phyloP scores from a whole-genome alignment of 1,140 invertebrate genomes.

The Elymnias hypermnestra region DNA sequence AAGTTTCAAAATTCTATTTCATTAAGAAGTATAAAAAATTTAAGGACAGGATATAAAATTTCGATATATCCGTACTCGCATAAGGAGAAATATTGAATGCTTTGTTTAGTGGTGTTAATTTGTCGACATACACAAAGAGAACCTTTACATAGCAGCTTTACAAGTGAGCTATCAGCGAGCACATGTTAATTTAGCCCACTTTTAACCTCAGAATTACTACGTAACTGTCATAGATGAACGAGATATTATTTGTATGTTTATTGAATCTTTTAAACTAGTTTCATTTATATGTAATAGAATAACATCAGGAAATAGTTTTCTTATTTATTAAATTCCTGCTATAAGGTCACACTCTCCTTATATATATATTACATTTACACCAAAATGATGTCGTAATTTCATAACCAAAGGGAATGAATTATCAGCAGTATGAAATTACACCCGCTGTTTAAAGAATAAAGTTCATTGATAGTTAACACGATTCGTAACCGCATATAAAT shows the following conservation, averaged over 20 bases:
- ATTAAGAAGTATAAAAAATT: too few species aligned
- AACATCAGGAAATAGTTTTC: too few species aligned
- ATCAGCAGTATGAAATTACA: too few species aligned
- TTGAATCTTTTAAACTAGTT: not conserved
- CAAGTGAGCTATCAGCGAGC: conserved; percentile 26
- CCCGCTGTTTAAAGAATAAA: too few species aligned
- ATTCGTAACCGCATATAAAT: not conserved
- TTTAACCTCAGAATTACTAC: conserved; percentile 15
- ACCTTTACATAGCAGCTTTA: conserved; percentile 11
- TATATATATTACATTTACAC: too few species aligned
- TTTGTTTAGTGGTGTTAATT: conserved; percentile 28
- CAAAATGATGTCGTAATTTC: too few species aligned
- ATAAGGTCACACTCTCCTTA: too few species aligned
- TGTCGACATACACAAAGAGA: conserved; percentile 16
- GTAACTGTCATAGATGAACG: conserved; percentile 11
- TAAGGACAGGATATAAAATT: not conserved
- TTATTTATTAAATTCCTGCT: too few species aligned
- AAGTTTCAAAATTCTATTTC: too few species aligned
- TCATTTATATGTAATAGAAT: too few species aligned
- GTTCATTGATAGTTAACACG: not conserved
- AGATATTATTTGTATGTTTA: conserved; percentile 9
- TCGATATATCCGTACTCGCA: not conserved
- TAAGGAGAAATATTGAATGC: conserved; percentile 13
- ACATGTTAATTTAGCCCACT: conserved; percentile 30
- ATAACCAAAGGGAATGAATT: too few species aligned